Conservation (phyloP, 1,140 invertebrate genomes). For the Brachionus manjavacas region DNA sequence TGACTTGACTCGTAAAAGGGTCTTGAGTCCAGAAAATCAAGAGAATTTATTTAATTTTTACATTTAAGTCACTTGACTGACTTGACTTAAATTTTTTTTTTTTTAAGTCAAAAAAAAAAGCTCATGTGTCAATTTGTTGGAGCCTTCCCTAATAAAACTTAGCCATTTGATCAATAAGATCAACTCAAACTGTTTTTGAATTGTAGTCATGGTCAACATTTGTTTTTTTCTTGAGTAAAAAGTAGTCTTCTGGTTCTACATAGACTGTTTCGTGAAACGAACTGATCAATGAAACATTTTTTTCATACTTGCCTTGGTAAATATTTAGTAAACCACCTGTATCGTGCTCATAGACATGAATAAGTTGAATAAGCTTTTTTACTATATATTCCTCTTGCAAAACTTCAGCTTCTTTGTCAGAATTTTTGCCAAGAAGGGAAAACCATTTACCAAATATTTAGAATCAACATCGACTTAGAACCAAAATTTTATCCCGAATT, state of each 20-base stretch:
- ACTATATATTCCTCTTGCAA: constrained; percentile 36
- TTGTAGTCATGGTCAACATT: neutral
- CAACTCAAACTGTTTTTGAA: neutral
- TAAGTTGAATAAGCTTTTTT: constrained; percentile 25
- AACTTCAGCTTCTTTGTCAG: neutral
- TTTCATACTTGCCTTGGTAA: too few relatives aligned
- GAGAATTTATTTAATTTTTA: too few relatives aligned
- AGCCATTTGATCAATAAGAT: neutral
- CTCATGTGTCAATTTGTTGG: neutral
- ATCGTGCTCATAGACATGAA: too few relatives aligned
- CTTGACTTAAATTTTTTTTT: neutral
- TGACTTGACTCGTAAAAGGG: too few relatives aligned
- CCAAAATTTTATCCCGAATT: too few relatives aligned
- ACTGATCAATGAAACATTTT: too few relatives aligned
- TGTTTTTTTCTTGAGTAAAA: neutral
- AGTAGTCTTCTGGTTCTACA: too few relatives aligned
- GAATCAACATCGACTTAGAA: constrained; percentile 40
- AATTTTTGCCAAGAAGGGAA: constrained; percentile 42
- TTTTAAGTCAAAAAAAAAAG: too few relatives aligned
- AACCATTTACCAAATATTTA: constrained; percentile 43
- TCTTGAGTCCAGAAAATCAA: too few relatives aligned
- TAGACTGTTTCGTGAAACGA: too few relatives aligned
- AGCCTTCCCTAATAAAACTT: neutral
- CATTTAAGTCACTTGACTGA: neutral
- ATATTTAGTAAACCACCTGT: too few relatives aligned